These are phyloP conservation scores for Picathartes gymnocephalus DNA, from an alignment of 2,113 vertebrate species.

Conservation along the genomic window DNA sequence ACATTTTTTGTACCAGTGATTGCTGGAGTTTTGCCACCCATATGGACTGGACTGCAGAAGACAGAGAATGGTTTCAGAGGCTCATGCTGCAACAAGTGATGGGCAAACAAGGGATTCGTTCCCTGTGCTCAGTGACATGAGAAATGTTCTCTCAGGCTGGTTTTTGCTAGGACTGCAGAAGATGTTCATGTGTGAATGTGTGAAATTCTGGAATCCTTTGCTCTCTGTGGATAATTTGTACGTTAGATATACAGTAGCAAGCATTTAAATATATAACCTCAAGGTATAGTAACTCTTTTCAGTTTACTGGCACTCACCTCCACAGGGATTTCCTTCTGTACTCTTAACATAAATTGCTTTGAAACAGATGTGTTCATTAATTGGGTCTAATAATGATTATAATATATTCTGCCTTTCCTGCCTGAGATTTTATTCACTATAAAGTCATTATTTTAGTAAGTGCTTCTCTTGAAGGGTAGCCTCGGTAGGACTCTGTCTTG, in stretches of 20 bases:
- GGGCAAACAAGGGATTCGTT: not conserved
- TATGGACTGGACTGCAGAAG: not conserved
- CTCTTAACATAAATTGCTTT: not conserved
- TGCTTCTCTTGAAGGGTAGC: not conserved
- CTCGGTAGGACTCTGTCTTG: not conserved
- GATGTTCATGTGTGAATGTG: not conserved
- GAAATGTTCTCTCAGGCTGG: not conserved
- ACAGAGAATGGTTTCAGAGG: not conserved
- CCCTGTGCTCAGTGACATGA: not conserved
- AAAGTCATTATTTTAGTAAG: not conserved
- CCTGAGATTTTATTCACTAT: not conserved
- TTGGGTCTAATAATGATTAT: not conserved
- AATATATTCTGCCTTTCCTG: not conserved
- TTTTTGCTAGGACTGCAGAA: not conserved
- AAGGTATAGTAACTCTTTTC: not conserved
- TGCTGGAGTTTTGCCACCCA: not conserved
- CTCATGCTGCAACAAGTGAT: not conserved
- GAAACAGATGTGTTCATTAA: constrained; percentile 27
- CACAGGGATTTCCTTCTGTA: not conserved
- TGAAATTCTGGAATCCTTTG: not conserved
- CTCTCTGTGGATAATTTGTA: not conserved
- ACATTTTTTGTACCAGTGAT: not conserved
- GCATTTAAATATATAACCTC: not conserved
- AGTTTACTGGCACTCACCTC: not conserved
- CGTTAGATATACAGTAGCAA: not conserved